Base-by-base conservation (phyloP, 2,888 invertebrate genomes). In the Drosophila suboccidentalis region DNA sequence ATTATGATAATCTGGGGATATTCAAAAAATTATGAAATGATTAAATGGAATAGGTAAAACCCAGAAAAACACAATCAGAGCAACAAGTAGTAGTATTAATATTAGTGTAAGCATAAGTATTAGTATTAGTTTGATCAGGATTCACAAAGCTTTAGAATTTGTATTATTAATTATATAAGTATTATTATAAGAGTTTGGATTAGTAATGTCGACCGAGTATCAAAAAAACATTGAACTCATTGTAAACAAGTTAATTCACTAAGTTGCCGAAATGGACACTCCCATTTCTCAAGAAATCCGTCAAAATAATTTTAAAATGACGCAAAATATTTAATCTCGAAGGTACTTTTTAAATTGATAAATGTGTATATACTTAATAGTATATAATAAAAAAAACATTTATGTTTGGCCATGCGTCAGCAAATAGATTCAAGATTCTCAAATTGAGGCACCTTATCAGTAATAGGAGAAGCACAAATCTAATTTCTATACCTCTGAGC, bases 391-490 rank as follows among this genome's bases (percentile, higher is more conserved):
- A 26, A n/a, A 26, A 46, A 46, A 47, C 39, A 29, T 49, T 41
- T 59, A 39, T 47, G 46, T 47, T 36, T 19, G 5, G 36, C n/a
- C 50, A 59, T 63, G 54, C 54, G 73, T 71, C 66, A 73, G 50
- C 26, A 46, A 43, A 10, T 32, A 38, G 51, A 26, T 39, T 53
- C 26, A 38, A 53, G 15, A 53, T 26, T 53, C 15, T 50, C 10
- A 38, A 51, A 5, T 10, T 8, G 34, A 19, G 19, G 3, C n/a
- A 38, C n/a, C 50, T 67, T 72, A 72, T 72, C 71, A 46, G 22
- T 5, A 22, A 49, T 50, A 34, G 15, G n/a, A n/a, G 32, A 26
- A 46, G 17, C 34, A 34, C 51, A 13, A 38, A 46, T 47, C 44
- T 26, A 29, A 43, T 8, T 26, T 15, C 10, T 9, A 6, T 22